Conservation (phyloP, 2,888 invertebrate genomes). For the Melieria omissa region DNA sequence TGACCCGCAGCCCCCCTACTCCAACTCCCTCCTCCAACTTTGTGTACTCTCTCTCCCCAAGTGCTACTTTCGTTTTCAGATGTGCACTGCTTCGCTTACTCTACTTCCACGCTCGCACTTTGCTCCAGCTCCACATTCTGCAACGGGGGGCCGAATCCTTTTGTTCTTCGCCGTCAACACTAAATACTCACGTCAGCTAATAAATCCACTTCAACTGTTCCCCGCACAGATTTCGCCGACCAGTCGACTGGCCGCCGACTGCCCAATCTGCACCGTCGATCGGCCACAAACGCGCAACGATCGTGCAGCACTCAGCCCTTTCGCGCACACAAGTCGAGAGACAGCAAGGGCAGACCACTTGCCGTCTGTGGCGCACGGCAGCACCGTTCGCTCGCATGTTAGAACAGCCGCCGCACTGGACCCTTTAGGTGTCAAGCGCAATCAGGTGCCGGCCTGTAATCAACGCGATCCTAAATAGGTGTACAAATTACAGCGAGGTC, state of each 20-base stretch:
- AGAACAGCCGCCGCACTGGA: constrained; percentile 46
- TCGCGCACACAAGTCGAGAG: constrained; percentile 19
- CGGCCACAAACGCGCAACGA: constrained; percentile 38
- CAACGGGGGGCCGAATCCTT: constrained; percentile 45
- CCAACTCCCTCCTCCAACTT: too few species aligned
- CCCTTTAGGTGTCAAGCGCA: constrained; percentile 68
- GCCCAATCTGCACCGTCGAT: constrained; percentile 45
- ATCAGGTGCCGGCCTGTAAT: constrained; percentile 68
- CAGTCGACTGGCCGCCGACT: constrained; percentile 7
- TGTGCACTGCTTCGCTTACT: too few species aligned
- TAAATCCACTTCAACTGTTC: constrained; percentile 61
- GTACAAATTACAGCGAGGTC: constrained; percentile 67
- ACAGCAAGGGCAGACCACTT: constrained; percentile 43
- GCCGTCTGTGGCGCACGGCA: constrained; percentile 41
- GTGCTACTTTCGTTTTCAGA: too few species aligned
- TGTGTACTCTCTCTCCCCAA: too few species aligned
- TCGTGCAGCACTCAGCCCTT: constrained; percentile 23
- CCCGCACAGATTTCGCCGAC: background rate
- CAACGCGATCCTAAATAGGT: constrained; percentile 68
- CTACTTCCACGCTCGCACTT: too few species aligned
- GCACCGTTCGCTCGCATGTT: constrained; percentile 5
- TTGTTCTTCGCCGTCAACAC: constrained; percentile 65
- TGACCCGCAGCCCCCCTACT: too few species aligned
- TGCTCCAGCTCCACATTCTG: too few species aligned
- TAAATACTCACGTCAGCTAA: constrained; percentile 65